Evolutionary conservation across 2,113 vertebrate species (phyloP).

Genomic region (Brienomyrus brachyistius): DNA sequence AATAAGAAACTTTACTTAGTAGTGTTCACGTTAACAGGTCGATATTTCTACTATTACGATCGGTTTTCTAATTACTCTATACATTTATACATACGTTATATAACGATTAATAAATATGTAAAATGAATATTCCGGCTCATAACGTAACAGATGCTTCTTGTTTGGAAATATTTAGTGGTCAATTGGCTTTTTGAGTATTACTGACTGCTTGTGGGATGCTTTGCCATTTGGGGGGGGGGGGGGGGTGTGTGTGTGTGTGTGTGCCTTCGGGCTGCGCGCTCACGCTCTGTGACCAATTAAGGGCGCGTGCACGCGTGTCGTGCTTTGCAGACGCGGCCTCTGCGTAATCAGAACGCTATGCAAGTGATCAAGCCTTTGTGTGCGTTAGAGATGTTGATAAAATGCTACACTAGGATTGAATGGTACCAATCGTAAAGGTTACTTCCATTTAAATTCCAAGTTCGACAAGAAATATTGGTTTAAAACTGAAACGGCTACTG

Average conservation of each 20-base stretch:
- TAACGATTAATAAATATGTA: background rate
- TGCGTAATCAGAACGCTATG: background rate
- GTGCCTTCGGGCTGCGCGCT: background rate
- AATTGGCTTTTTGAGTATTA: background rate
- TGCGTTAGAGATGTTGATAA: background rate
- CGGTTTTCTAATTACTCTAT: background rate
- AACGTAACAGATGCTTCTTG: background rate
- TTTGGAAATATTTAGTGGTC: background rate
- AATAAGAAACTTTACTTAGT: background rate
- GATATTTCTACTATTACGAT: background rate
- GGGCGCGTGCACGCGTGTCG: background rate
- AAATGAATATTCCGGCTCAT: background rate
- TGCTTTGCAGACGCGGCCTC: background rate
- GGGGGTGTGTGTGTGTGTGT: too few species aligned
- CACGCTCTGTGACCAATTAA: background rate
- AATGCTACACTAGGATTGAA: background rate
- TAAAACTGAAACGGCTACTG: background rate
- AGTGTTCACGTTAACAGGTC: background rate
- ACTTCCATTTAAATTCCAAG: background rate
- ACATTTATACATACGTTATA: background rate
- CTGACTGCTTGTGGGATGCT: background rate
- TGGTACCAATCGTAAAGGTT: background rate
- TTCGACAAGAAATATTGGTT: background rate
- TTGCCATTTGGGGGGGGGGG: background rate
- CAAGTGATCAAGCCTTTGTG: background rate